Base-by-base conservation (phyloP, 2,888 invertebrate species). In the Myopa tessellatipennis region DNA sequence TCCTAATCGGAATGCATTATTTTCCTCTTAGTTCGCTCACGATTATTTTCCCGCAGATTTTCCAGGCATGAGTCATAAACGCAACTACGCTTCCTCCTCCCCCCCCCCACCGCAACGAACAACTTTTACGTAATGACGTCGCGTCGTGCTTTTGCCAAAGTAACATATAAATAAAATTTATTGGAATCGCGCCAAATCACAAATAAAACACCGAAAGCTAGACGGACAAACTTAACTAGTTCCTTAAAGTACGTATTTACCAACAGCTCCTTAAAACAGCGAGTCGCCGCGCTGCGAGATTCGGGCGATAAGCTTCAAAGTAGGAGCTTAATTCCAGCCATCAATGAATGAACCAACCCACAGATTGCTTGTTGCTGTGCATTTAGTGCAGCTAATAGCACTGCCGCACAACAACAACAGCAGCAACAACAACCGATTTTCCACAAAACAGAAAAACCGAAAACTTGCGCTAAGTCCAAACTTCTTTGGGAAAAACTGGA, bases 341-440 rank as follows among this genome's bases (percentile, higher is more conserved):
- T 74, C 52, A 67, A 74, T 74, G 74, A 74, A 74, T 74, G 74
- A 74, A 18, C 74, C 52, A 55, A 40, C 74, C 58, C 58, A 74
- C 58, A 67, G 67, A 5, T 67, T 65, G 18, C 55, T n/a, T 52
- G 38, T 74, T 67, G 18, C 34, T 67, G 74, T 36, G 16, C 61
- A 16, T 34, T 18, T 18, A 26, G 26, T 18, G 14, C 16, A 4
- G 50, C 72, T 52, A 55, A 58, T 67, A 70, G 26, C 70, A 70
- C 26, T 38, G 67, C 10, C 6, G 67, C 38, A 26, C 40, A 55
- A 70, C 12, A 55, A 14, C 18, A 55, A 34, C 18, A 52, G 50
- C 68, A 18, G 18, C 7, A 55, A 14, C 18, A 55, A 34, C 18
- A 52, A 38, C 12, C 14, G 12, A 0, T 34, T 65, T 38, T 7